Conservation (phyloP, 2,888 invertebrate genomes). For the Drosophila macrospina region DNA sequence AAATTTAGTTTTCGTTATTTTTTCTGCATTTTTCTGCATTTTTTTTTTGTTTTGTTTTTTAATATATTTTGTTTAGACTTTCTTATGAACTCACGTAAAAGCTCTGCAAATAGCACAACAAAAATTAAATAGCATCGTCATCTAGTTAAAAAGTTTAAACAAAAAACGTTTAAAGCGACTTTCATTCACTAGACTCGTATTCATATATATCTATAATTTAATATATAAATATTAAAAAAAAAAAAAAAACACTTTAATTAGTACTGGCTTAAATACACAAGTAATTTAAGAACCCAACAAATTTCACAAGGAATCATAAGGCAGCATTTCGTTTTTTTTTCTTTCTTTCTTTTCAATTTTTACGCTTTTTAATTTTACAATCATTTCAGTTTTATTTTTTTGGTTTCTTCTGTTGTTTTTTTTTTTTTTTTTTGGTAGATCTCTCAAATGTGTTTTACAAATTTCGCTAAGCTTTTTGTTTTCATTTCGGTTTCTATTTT, state of each 20-base stretch:
- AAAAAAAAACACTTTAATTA: conserved; percentile 26
- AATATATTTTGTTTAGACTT: neutral
- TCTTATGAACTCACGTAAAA: conserved; percentile 51
- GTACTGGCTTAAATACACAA: conserved; percentile 66
- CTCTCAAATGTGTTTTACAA: conserved; percentile 63
- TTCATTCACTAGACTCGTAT: conserved; percentile 40
- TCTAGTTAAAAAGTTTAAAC: conserved; percentile 47
- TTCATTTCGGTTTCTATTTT: conserved; percentile 40
- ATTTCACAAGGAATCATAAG: conserved; percentile 84
- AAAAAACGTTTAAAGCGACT: conserved; percentile 61
- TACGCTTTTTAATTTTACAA: conserved; percentile 43
- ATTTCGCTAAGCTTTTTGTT: conserved; percentile 57
- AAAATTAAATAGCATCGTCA: conserved; percentile 30
- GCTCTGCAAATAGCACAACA: conserved; percentile 67
- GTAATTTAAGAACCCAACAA: conserved; percentile 61
- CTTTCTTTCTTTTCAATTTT: conserved; percentile 26
- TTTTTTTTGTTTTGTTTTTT: conserved; percentile 2
- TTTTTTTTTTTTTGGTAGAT: conserved; percentile 45
- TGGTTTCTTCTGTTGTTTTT: conserved; percentile 34
- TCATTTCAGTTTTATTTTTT: conserved; percentile 24
- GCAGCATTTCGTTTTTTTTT: conserved; percentile 76
- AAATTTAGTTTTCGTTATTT: conserved; percentile 7
- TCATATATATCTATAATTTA: conserved; percentile 36
- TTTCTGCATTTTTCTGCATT: no score
- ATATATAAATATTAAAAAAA: conserved; percentile 40